Evolutionary conservation across 2,888 invertebrate species (phyloP), one percentile per base, ranked within the genome.

Genomic region (Rapana venosa): DNA sequence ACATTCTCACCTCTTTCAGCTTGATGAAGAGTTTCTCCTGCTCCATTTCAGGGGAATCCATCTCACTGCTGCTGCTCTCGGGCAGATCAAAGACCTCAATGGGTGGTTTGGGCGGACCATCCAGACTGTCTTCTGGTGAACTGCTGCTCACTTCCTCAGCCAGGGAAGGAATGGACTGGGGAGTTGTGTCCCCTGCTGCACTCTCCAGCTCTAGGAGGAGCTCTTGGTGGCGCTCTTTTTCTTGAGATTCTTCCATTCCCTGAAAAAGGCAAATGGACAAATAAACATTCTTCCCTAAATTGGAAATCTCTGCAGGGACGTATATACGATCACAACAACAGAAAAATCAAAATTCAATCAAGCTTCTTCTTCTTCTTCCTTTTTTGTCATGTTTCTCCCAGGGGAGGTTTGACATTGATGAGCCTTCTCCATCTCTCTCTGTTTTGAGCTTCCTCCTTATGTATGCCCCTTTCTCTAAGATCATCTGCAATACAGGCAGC

Each of bases 1-100:
- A 47, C 15, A 22, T 17, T 6, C 90, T 83, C 30, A 96, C 96
- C 95, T 96, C 96, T 91, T 96, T 96, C 56, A 96, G 92, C 91
- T 96, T 96, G 87, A 96, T 94, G 91, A 95, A 96, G 70, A 96
- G 93, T 26, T 95, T 95, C 89, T 96, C 95, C 8, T 95, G 93
- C 92, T 96, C 96, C 94, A 96, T 95, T 87, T 96, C 96, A 0
- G 96, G 96, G 11, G 96, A 95, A 15, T 95, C 94, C n/a, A 95
- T 94, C 70, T 95, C 96, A 88, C 95, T 95, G 81, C 90, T 88
- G 92, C 96, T 96, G 70, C 95, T 95, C 88, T 95, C 95, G 22
- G 92, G 93, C 77, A 94, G 92, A 26, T 94, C 95, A 90, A 94
- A 93, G 70, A 94, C 94, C 87, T 95, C 95, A 56, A 94, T 92